Percentiles rank a stretch among this genome's conserved stretches.
These are phyloP conservation scores for Ispidina picta DNA, from an alignment of 2,797 vertebrate species.

Conservation along the genomic window DNA sequence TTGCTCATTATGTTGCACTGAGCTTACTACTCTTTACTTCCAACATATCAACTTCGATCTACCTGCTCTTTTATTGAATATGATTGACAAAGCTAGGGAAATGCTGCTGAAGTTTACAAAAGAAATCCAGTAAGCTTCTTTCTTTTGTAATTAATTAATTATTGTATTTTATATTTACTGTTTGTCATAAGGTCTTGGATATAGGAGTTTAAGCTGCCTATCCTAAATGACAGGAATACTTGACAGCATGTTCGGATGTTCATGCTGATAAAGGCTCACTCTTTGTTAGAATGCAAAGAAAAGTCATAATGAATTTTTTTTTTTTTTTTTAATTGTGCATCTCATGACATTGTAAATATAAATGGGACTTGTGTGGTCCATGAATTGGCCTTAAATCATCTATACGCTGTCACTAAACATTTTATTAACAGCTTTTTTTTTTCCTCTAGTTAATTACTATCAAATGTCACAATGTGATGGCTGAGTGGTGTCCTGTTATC, in stretches of 20 bases:
- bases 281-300: constrained; percentile 13
- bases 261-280: not conserved
- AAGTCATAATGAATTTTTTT: not conserved
- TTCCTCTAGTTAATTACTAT: constrained; percentile 44
- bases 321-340: not conserved
- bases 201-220: not conserved
- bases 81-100: not conserved
- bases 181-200: not conserved
- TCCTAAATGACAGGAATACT: not conserved
- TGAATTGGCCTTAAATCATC: constrained; percentile 32
- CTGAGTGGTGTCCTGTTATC: constrained; percentile 1
- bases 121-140: not conserved
- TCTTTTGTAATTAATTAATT: not conserved
- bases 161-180: not conserved
- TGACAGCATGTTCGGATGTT: not conserved
- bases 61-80: not conserved
- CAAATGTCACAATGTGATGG: constrained; percentile 35
- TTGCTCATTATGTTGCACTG: not conserved
- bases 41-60: not conserved
- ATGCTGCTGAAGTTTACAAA: not conserved
- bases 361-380: constrained; percentile 1
- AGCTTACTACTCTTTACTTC: not conserved
- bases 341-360: constrained; percentile 34
- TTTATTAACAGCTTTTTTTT: constrained; percentile 51
- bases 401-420: constrained; percentile 19